phyloP scores from a whole-genome alignment of 2,113 vertebrate genomes.

The Eulacestoma nigropectus region DNA sequence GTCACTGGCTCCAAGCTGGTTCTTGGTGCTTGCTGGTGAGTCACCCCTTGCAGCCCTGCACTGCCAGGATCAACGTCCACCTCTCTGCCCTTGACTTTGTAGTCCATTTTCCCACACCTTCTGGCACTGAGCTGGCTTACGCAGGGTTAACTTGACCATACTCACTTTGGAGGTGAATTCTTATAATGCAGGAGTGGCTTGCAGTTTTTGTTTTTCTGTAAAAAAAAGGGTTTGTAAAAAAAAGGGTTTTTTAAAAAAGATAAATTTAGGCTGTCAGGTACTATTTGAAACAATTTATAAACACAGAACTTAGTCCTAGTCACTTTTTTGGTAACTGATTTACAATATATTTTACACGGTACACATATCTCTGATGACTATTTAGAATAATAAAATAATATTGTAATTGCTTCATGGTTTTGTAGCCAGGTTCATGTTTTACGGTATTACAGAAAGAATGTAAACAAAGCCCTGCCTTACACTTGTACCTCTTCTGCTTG shows the following conservation, averaged over 20 bases:
- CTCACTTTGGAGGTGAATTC: neutral
- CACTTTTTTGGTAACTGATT: neutral
- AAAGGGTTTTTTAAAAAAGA: no score
- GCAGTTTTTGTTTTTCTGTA: neutral
- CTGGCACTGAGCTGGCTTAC: neutral
- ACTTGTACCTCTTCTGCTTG: neutral
- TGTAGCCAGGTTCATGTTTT: neutral
- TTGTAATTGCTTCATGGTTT: neutral
- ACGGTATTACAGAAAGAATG: neutral
- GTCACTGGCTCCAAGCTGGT: neutral
- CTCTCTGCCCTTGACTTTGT: neutral
- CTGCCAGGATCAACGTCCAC: neutral
- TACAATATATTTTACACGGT: neutral
- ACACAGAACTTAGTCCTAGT: neutral
- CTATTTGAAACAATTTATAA: neutral
- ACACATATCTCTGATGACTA: neutral
- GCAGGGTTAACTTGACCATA: neutral
- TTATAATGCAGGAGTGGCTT: neutral
- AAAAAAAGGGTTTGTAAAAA: neutral
- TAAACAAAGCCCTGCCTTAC: neutral
- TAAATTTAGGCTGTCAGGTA: neutral
- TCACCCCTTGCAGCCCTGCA: neutral
- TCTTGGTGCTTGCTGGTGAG: neutral
- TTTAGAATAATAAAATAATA: neutral
- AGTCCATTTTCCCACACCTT: neutral